Evolutionary conservation across 1,140 invertebrate species (phyloP).

Genomic region (Dinothrombium tinctorium): DNA sequence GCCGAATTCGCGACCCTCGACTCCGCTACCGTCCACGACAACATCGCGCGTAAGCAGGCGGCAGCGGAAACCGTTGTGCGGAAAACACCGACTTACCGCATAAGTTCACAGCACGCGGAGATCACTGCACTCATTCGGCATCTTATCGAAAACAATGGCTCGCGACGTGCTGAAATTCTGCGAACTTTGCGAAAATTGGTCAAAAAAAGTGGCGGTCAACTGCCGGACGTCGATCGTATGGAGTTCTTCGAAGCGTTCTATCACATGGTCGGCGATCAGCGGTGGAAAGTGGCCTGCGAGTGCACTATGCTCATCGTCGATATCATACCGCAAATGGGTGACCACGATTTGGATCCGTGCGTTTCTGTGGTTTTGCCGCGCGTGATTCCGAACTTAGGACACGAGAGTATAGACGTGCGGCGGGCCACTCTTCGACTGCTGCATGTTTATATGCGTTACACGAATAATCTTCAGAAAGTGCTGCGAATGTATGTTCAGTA

Average conservation of each 20-base stretch:
- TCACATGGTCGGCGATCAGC: background rate
- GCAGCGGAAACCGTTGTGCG: too few relatives aligned
- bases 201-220: slow-evolving; percentile 1
- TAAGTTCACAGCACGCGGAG: background rate
- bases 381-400: slow-evolving; percentile 2
- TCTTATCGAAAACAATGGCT: background rate
- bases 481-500: slow-evolving; percentile 13
- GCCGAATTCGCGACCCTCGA: too few relatives aligned
- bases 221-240: slow-evolving; percentile 1
- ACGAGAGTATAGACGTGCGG: slow-evolving; percentile 7
- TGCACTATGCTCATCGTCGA: slow-evolving; percentile 5
- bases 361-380: background rate
- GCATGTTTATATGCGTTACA: slow-evolving; percentile 14
- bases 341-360: slow-evolving; percentile 3
- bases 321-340: slow-evolving; percentile 3
- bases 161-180: background rate
- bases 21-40: too few relatives aligned
- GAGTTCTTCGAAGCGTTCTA: slow-evolving; percentile 4
- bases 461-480: slow-evolving; percentile 15
- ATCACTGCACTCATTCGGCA: background rate
- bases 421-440: slow-evolving; percentile 13
- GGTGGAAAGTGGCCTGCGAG: slow-evolving; percentile 1
- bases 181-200: background rate
- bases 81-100: too few relatives aligned
- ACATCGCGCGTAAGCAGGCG: too few relatives aligned